Conservation (phyloP, 2,797 vertebrate species). For the Tangara arthus region DNA sequence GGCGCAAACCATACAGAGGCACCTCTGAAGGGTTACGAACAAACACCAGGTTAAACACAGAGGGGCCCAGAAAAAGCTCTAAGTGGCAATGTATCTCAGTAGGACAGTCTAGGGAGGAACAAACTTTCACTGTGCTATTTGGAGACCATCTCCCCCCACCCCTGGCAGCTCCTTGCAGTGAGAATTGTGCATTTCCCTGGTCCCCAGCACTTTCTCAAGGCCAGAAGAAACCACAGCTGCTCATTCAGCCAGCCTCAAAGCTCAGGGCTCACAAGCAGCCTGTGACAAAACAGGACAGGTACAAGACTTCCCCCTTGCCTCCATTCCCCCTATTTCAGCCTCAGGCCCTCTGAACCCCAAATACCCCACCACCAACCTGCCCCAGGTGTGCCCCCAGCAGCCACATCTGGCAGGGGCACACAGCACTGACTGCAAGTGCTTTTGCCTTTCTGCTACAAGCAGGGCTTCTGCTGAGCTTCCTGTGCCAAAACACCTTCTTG, state of each 20-base stretch:
- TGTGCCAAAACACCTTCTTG: background rate
- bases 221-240: background rate
- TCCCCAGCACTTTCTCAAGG: background rate
- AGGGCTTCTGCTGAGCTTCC: background rate
- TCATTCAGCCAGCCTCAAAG: background rate
- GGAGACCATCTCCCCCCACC: background rate
- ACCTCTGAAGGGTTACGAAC: background rate
- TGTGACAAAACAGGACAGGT: background rate
- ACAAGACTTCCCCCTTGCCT: background rate
- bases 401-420: background rate
- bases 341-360: background rate
- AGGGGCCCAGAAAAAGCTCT: background rate
- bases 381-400: background rate
- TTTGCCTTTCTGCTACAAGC: background rate
- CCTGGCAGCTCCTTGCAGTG: background rate
- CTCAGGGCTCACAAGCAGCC: background rate
- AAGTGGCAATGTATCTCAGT: background rate
- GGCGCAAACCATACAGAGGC: background rate
- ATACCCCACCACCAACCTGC: background rate
- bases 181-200: background rate
- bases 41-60: background rate
- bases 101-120: background rate
- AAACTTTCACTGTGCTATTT: background rate
- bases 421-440: rapidly evolving
- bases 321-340: background rate